These are phyloP conservation scores for Schizopygopsis pylzovi DNA, from an alignment of 2,797 vertebrate species.

Conservation along the genomic window DNA sequence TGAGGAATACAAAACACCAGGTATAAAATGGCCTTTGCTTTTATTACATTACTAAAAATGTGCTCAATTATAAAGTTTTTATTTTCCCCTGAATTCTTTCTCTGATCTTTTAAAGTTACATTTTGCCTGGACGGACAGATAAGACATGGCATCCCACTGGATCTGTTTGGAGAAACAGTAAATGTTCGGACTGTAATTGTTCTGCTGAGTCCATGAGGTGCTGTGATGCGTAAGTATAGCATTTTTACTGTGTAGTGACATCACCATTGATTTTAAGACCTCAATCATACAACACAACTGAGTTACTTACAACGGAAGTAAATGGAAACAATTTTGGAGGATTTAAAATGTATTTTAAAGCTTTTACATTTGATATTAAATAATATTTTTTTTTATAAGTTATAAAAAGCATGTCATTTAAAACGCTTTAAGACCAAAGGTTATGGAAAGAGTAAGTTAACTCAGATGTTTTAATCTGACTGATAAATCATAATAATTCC, in stretches of 20 bases:
- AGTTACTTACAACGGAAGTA: neutral
- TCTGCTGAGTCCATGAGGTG: neutral
- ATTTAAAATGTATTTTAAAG: neutral
- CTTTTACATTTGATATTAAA: neutral
- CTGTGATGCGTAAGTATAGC: constrained; percentile 21
- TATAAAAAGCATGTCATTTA: neutral
- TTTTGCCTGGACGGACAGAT: constrained; percentile 9
- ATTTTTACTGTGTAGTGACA: neutral
- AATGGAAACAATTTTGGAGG: neutral
- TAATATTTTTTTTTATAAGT: too few relatives aligned
- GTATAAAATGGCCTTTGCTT: neutral
- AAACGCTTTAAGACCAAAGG: neutral
- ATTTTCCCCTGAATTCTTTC: neutral
- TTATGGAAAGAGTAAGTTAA: neutral
- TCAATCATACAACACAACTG: too few relatives aligned
- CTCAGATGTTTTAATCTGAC: too few relatives aligned
- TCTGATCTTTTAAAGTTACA: neutral
- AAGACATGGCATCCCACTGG: constrained; percentile 21
- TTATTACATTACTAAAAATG: neutral
- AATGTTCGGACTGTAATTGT: constrained; percentile 7
- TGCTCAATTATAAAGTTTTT: neutral
- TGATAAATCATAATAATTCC: neutral
- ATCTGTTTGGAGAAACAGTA: constrained; percentile 32
- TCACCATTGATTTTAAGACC: neutral
- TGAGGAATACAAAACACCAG: neutral